Evolutionary conservation across 2,113 vertebrate genomes (phyloP), one percentile per base, ranked within the genome.

Genomic region (Pica pica): DNA sequence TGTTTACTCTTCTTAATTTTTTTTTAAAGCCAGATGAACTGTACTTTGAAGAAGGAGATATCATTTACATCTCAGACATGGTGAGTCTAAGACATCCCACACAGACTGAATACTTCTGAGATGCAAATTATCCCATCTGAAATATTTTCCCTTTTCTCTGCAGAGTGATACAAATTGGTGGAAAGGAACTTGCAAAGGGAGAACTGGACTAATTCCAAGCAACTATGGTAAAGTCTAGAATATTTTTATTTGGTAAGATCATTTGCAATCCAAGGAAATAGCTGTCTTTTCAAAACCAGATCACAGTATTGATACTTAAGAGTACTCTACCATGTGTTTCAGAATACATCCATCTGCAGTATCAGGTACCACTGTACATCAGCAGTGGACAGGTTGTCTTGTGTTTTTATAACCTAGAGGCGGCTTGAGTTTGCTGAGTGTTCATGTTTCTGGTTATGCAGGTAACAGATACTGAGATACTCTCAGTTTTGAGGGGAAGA

Each of bases 141-240:
- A 94, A 26, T 75, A 28, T 44, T 87, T 69, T 94, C 31, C 68
- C 21, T 67, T 96, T 90, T 96, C 74, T 89, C 44, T 91, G 19
- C 95, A 99, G 99, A 99, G 98, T 98, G 99, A 99, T 98, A 98
- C 97, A 97, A 99, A 99, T 63, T 99, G 99, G 99, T 99, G 99
- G 99, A 99, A 99, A 95, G 99, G 99, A 65, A 99, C 99, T 23
- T 99, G 98, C 93, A 98, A 98, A 97, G 99, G 99, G 95, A 98
- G 99, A 95, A 99, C 98, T 49, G 99, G 99, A 83, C 98, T 99
- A n/a, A 99, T 99, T 97, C 99, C 99, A 80, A 99, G 99, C 97
- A 99, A 99, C 95, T 99, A 99, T 80, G 99, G 99, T 99, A 97
- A 99, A 98, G 89, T 71, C n/a, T 87, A 65, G 28, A 44, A 37